Conservation (phyloP, 2,113 vertebrate genomes). For the Picathartes gymnocephalus region DNA sequence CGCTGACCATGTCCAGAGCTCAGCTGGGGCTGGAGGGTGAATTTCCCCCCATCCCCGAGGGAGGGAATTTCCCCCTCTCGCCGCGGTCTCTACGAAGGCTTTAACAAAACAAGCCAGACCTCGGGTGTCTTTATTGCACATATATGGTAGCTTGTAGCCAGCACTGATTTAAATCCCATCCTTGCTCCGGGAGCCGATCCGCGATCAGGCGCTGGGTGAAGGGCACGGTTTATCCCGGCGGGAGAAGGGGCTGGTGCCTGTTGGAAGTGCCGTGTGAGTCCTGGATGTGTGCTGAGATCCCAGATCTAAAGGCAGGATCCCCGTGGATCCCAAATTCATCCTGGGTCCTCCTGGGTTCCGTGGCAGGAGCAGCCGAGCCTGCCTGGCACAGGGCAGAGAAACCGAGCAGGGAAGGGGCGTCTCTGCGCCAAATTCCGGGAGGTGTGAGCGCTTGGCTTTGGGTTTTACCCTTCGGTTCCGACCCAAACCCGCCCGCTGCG, state of each 20-base stretch:
- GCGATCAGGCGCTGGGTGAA: background rate
- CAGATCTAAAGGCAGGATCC: background rate
- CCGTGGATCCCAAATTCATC: background rate
- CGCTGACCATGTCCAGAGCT: background rate
- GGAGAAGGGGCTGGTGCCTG: background rate
- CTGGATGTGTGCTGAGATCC: background rate
- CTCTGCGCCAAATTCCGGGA: background rate
- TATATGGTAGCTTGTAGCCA: conserved; percentile 59
- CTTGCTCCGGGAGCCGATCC: background rate
- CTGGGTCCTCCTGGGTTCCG: background rate
- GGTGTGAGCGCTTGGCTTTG: rapidly evolving
- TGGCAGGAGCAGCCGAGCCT: background rate
- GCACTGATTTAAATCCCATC: conserved; percentile 38
- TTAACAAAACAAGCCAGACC: conserved; percentile 11
- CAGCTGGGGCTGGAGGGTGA: background rate
- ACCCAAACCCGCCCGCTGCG: rapidly evolving
- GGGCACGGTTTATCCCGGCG: background rate
- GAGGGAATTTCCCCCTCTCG: conserved; percentile 27
- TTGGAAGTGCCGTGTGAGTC: rapidly evolving
- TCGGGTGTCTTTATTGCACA: conserved; percentile 46
- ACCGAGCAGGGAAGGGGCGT: background rate
- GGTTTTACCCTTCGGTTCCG: background rate
- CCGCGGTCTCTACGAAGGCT: background rate
- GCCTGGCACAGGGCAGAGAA: background rate
- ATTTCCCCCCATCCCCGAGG: background rate